Conservation (phyloP, 2,888 invertebrate species). For the Rhingia rostrata region DNA sequence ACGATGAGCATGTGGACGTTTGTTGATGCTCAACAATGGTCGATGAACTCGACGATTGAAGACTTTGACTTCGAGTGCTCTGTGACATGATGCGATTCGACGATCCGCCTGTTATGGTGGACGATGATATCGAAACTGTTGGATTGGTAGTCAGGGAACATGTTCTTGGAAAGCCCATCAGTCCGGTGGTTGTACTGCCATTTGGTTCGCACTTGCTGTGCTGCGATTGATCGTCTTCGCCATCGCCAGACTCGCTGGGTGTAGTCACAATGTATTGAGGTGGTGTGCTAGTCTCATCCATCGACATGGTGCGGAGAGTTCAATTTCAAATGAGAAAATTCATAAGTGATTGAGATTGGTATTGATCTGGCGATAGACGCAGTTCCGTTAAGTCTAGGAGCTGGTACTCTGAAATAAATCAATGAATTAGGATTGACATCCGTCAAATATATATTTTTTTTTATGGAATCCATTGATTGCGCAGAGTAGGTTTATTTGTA, state of each 20-base stretch:
- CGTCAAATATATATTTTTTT: constrained; percentile 7
- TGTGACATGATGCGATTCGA: constrained; percentile 75
- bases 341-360: constrained; percentile 53
- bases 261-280: constrained; percentile 82
- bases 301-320: constrained; percentile 74
- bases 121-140: constrained; percentile 60
- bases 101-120: constrained; percentile 68
- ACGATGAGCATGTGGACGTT: constrained; percentile 70
- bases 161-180: constrained; percentile 36
- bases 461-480: constrained; percentile 64
- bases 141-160: constrained; percentile 70
- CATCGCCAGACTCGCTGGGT: constrained; percentile 81
- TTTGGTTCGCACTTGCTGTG: constrained; percentile 71
- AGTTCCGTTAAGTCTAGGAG: constrained; percentile 26
- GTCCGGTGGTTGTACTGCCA: constrained; percentile 74
- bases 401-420: constrained; percentile 44
- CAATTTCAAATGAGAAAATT: constrained; percentile 63
- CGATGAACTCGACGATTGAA: constrained; percentile 78
- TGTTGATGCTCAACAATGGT: constrained; percentile 77
- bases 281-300: constrained; percentile 77
- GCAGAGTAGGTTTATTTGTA: background rate
- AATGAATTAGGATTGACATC: constrained; percentile 12
- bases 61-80: constrained; percentile 81
- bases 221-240: constrained; percentile 79
- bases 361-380: constrained; percentile 6